Percentiles rank a stretch among this genome's conserved stretches.
phyloP scores from a whole-genome alignment of 2,888 invertebrate species.

The Hirtodrosophila confusa region DNA sequence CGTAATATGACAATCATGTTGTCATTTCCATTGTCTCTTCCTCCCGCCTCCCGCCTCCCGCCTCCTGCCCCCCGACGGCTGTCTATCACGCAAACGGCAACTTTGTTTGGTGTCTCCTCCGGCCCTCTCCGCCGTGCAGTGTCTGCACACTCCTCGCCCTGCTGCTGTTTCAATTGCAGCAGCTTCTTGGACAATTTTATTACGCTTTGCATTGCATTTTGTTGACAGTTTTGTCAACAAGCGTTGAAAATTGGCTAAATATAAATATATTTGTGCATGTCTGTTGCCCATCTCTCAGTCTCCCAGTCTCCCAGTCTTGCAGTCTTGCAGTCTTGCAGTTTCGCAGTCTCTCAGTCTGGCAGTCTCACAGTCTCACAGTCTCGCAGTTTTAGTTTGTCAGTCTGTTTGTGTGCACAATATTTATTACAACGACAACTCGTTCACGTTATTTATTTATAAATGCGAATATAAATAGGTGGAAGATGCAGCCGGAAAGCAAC shows the following conservation, averaged over 20 bases:
- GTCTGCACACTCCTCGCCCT: conserved; percentile 9
- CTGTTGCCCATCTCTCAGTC: conserved; percentile 51
- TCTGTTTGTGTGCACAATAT: conserved; percentile 58
- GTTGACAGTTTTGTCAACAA: conserved; percentile 85
- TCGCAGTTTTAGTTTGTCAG: conserved; percentile 12
- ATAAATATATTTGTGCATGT: conserved; percentile 75
- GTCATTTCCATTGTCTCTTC: conserved; percentile 12
- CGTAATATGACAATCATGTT: conserved; percentile 68
- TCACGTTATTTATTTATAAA: conserved; percentile 79
- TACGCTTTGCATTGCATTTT: conserved; percentile 80
- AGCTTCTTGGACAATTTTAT: conserved; percentile 78
- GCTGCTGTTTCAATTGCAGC: conserved; percentile 45
- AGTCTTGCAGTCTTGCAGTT: background rate
- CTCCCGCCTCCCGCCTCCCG: background rate
- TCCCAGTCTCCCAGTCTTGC: background rate
- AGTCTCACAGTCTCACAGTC: conserved; percentile 14
- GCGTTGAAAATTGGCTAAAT: conserved; percentile 84
- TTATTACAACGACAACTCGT: conserved; percentile 79
- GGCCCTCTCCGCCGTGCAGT: conserved; percentile 1
- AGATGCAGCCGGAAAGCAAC: conserved; percentile 45
- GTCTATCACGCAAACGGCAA: conserved; percentile 42
- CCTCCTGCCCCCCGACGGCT: background rate
- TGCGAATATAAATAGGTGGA: conserved; percentile 78
- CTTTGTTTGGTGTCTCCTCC: conserved; percentile 32
- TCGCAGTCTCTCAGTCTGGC: conserved; percentile 2